These are phyloP conservation scores for Protonibea diacanthus DNA, from an alignment of 2,797 vertebrate species.

Conservation along the genomic window DNA sequence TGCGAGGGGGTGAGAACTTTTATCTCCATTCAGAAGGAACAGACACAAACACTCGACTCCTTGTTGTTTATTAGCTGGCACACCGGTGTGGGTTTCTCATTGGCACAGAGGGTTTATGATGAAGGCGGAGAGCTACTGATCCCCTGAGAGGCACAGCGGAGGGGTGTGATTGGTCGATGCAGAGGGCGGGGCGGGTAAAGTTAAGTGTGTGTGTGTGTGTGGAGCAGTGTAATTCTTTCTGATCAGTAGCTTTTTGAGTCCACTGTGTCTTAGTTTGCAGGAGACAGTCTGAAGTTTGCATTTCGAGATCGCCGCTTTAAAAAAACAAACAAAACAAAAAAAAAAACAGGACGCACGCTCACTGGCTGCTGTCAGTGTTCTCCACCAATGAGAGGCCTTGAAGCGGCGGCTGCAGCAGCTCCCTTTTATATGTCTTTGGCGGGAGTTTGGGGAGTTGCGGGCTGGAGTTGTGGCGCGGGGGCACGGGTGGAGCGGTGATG, in stretches of 20 bases:
- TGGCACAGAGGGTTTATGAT: slow-evolving; percentile 87
- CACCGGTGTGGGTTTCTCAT: slow-evolving; percentile 86
- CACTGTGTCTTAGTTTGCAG: slow-evolving; percentile 56
- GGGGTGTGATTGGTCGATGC: slow-evolving; percentile 41
- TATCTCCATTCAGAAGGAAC: slow-evolving; percentile 29
- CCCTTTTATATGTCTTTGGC: slow-evolving; percentile 99
- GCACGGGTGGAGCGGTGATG: slow-evolving; percentile 90
- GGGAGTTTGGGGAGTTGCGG: slow-evolving; percentile 95
- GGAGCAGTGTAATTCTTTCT: slow-evolving; percentile 58
- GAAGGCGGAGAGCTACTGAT: slow-evolving; percentile 89
- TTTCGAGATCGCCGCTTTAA: slow-evolving; percentile 30
- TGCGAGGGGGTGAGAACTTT: slow-evolving; percentile 63
- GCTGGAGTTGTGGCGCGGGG: slow-evolving; percentile 93
- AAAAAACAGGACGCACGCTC: slow-evolving; percentile 64
- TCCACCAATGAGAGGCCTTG: slow-evolving; percentile 93
- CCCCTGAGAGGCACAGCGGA: slow-evolving; percentile 88
- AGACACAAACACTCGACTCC: slow-evolving; percentile 50
- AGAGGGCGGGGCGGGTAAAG: slow-evolving; percentile 43
- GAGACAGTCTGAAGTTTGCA: slow-evolving; percentile 57
- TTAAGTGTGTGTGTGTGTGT: slow-evolving; percentile 36
- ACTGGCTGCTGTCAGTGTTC: slow-evolving; percentile 93
- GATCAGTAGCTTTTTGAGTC: slow-evolving; percentile 77
- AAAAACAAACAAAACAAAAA: background rate
- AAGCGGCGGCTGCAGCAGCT: slow-evolving; percentile 88
- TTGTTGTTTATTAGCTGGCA: slow-evolving; percentile 78